These are phyloP conservation scores for Athalia rosae DNA, from an alignment of 2,888 invertebrate genomes.

Conservation along the genomic window DNA sequence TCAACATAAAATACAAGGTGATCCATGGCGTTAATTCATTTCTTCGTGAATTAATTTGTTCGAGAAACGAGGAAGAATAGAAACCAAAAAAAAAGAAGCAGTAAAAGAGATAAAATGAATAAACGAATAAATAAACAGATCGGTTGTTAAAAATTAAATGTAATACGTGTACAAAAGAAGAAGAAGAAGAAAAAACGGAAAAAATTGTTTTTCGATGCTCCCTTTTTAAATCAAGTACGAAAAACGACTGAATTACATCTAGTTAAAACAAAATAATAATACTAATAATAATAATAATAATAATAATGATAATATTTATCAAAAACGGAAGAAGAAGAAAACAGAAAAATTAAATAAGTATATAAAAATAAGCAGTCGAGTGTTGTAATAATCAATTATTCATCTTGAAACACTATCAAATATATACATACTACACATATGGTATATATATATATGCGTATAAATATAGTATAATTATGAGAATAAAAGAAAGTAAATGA, in stretches of 20 bases:
- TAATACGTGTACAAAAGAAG: no score
- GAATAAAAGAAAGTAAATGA: no score
- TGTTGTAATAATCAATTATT: conserved; percentile 45
- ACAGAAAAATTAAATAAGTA: no score
- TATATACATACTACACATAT: no score
- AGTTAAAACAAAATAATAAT: not conserved
- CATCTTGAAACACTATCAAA: conserved; percentile 44
- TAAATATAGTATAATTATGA: conserved; percentile 49
- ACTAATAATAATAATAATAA: no score
- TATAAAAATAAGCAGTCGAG: conserved; percentile 6
- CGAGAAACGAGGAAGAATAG: not conserved
- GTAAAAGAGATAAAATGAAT: not conserved
- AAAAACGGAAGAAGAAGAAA: no score
- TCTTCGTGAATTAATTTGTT: no score
- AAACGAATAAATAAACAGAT: not conserved
- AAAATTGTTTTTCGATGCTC: conserved; percentile 29
- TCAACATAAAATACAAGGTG: no score
- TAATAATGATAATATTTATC: no score
- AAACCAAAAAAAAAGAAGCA: conserved; percentile 7
- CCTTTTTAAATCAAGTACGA: conserved; percentile 1
- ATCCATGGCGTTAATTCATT: no score
- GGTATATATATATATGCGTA: no score
- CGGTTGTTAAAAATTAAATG: no score
- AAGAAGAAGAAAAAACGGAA: not conserved
- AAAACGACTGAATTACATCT: conserved; percentile 31